Conservation (phyloP, 2,888 invertebrate species). For the Cartodere bifasciata region DNA sequence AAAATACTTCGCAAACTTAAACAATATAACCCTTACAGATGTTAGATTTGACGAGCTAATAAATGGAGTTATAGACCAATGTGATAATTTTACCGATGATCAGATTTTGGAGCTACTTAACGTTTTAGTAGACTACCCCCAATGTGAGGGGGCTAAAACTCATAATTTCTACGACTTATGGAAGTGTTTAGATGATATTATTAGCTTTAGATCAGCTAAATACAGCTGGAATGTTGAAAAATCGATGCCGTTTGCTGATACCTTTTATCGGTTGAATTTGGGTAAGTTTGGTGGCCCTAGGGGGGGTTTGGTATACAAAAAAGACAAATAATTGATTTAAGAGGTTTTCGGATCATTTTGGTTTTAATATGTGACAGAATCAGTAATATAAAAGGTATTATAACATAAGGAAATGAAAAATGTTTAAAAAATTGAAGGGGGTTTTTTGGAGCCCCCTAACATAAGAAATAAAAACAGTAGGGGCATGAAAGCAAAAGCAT, state of each 20-base stretch:
- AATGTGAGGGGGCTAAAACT: constrained; percentile 37
- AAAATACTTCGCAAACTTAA: constrained; percentile 21
- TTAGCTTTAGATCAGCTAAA: constrained; percentile 36
- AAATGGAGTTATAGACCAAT: constrained; percentile 36
- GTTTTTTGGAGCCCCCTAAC: too few species aligned
- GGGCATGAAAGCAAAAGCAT: too few species aligned
- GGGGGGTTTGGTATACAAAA: too few species aligned
- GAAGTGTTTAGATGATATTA: constrained; percentile 54
- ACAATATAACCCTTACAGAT: constrained; percentile 27
- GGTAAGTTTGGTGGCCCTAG: constrained; percentile 19
- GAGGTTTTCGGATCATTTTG: too few species aligned
- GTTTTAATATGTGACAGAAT: too few species aligned
- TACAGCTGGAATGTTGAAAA: constrained; percentile 41
- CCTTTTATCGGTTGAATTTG: constrained; percentile 48
- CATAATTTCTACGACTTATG: constrained; percentile 52
- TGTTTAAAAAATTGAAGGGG: too few species aligned
- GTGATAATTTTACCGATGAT: constrained; percentile 42
- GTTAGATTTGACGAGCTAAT: constrained; percentile 29
- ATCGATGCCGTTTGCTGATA: constrained; percentile 45
- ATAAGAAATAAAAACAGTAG: too few species aligned
- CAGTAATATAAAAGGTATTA: too few species aligned
- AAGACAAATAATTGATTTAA: too few species aligned
- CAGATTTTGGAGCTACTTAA: constrained; percentile 43
- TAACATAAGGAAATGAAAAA: too few species aligned
- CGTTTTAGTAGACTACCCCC: constrained; percentile 40